phyloP scores from a whole-genome alignment of 2,113 vertebrate species.

The Pyrgilauda ruficollis region DNA sequence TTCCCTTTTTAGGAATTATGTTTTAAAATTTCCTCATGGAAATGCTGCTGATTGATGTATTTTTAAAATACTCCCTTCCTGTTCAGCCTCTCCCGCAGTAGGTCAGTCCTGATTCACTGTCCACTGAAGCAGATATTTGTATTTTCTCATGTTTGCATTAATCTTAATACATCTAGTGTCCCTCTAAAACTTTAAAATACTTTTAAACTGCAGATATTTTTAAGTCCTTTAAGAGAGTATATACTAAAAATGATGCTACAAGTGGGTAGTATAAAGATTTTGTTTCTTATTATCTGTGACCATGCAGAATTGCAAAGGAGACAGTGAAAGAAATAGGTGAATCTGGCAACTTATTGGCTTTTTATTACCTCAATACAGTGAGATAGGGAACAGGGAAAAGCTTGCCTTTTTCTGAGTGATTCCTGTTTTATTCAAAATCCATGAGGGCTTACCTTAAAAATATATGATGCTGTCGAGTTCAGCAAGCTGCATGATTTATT shows the following conservation, averaged over 20 bases:
- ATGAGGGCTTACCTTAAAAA: background rate
- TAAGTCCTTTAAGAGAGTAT: background rate
- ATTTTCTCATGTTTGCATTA: background rate
- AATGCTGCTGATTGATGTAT: background rate
- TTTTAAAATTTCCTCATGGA: background rate
- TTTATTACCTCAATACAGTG: background rate
- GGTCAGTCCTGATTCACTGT: background rate
- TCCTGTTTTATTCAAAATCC: background rate
- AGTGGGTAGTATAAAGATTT: background rate
- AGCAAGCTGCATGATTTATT: conserved; percentile 18
- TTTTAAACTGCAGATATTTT: background rate
- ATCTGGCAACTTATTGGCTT: background rate
- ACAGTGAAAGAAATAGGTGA: background rate
- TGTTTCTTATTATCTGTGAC: background rate
- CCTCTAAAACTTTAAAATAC: background rate
- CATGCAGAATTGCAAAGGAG: background rate
- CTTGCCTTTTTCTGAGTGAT: background rate
- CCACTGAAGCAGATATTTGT: background rate
- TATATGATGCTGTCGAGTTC: background rate
- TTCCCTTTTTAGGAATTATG: background rate
- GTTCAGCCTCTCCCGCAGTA: background rate
- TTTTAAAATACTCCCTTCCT: background rate
- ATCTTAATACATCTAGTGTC: background rate
- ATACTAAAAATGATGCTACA: background rate
- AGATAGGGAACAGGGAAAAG: background rate